Base-by-base conservation (phyloP, 37 sponge, comb jelly and placozoan genomes). In the Dysidea cf. avara region DNA sequence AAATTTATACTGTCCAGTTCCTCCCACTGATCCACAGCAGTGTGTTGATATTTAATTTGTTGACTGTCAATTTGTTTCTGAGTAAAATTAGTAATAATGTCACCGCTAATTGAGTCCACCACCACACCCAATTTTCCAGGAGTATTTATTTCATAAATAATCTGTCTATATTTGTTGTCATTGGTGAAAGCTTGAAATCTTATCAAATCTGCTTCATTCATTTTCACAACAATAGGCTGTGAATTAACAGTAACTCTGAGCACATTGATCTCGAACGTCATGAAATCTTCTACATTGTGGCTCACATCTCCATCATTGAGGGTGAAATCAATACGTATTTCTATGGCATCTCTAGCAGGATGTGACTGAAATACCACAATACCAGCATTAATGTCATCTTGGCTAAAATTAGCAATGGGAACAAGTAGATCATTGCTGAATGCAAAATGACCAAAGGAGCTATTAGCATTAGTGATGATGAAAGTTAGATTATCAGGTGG, bases 1-100 rank as follows among this genome's bases (percentile, higher is more conserved):
- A 88, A 31, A 4, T 39, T 38, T 14, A 82, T 20, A 2, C n/a
- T 59, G 39, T 83, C 90, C 0, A 16, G 21, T 55, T 34, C 29
- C 33, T 74, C 80, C 84, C 84, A 89, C 14, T 34, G 16, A 6
- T 79, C 81, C 49, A 60, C 21, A 16, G 73, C 75, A 21, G 83
- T 83, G 66, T 89, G 90, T 9, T 25, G 25, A 46, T 83, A 89
- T 0, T 2, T 1, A 1, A 89, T 66, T 17, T 31, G 16, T 43
- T 43, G 46, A 9, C 9, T 28, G 58, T 56, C 14, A 7, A 56
- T 26, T 56, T 56, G 58, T 12, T 56, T 12, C 14, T 56, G 58
- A 13, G 58, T 56, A 12, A 56, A 56, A 12, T 56, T 56, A 26
- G 58, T 43, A 9, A 43, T 9, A 12, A 12, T 9, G 9, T 12